Conservation (phyloP, 2,888 invertebrate genomes). For the Congeria kusceri region DNA sequence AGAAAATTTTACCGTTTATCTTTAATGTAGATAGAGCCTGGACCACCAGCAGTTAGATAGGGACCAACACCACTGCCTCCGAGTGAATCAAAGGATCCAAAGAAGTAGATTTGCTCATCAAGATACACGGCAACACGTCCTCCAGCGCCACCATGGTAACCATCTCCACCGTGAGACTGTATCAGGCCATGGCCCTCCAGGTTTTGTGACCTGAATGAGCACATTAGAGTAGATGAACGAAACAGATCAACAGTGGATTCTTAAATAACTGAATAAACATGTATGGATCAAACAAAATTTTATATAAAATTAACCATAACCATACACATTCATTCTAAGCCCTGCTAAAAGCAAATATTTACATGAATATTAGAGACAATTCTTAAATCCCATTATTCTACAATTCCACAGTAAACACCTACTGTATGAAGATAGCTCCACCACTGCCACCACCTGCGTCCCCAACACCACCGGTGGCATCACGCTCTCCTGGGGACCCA, state of each 20-base stretch:
- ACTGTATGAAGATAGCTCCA: slow-evolving; percentile 68
- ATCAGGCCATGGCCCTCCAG: slow-evolving; percentile 74
- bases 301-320: too few species aligned
- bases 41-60: slow-evolving; percentile 70
- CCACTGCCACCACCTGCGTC: slow-evolving; percentile 75
- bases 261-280: too few species aligned
- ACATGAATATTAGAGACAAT: too few species aligned
- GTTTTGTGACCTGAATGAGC: slow-evolving; percentile 40
- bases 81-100: slow-evolving; percentile 61
- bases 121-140: slow-evolving; percentile 72
- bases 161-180: slow-evolving; percentile 67
- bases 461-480: slow-evolving; percentile 59
- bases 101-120: slow-evolving; percentile 64
- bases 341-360: too few species aligned
- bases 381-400: too few species aligned
- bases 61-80: slow-evolving; percentile 69
- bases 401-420: slow-evolving; percentile 3
- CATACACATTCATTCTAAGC: too few species aligned
- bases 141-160: slow-evolving; percentile 73
- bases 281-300: too few species aligned
- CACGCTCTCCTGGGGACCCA: slow-evolving; percentile 60
- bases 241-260: too few species aligned
- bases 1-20: slow-evolving; percentile 65
- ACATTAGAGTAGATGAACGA: too few species aligned
- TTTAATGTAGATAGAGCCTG: slow-evolving; percentile 72